Evolutionary conservation across 2,888 invertebrate genomes (phyloP), one percentile per base, ranked within the genome.

Genomic region (Branchinecta sandiegonensis): DNA sequence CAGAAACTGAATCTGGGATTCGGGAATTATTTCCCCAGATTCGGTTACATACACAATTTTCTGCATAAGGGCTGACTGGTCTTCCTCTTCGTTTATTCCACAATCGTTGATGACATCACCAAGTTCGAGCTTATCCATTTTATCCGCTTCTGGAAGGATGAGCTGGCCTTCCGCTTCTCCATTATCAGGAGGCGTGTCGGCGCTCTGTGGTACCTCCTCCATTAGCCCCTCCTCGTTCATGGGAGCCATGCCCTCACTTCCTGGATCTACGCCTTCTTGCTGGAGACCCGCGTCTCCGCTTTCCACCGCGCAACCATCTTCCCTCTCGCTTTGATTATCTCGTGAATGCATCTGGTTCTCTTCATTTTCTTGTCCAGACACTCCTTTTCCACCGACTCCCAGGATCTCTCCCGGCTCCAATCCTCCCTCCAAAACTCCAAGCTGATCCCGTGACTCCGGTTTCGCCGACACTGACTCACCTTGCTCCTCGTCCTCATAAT

Each of bases 11-110:
- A 56, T 14, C 17, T 56, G 56, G 17, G 56, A 56, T 17, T 56
- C 56, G 10, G 56, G 56, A 56, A 56, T 56, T n/a, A 56, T 17
- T 56, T 56, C 56, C n/a, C 56, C 56, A 8, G 56, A n/a, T 56
- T 8, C 56, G 56, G n/a, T 17, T 8, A 56, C 56, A 10, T 56
- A 56, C 14, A 56, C 17, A 9, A 56, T 17, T 56, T 17, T 17
- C 56, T n/a, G 56, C 56, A 10, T n/a, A 56, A 56, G 14, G 9
- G 14, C 56, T 17, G 17, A n/a, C 17, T n/a, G n/a, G n/a, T 56
- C 56, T 14, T n/a, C n/a, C 17, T 56, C 56, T 14, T n/a, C 14
- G 56, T n/a, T 17, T 8, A 56, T 56, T 17, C 56, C 56, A 9
- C 56, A 56, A 1, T n/a, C 17, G 1, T 56, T 17, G 8, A 56